Evolutionary conservation across 2,797 vertebrate species (phyloP), one percentile per base, ranked within the genome.

Genomic region (Darevskia mixta): DNA sequence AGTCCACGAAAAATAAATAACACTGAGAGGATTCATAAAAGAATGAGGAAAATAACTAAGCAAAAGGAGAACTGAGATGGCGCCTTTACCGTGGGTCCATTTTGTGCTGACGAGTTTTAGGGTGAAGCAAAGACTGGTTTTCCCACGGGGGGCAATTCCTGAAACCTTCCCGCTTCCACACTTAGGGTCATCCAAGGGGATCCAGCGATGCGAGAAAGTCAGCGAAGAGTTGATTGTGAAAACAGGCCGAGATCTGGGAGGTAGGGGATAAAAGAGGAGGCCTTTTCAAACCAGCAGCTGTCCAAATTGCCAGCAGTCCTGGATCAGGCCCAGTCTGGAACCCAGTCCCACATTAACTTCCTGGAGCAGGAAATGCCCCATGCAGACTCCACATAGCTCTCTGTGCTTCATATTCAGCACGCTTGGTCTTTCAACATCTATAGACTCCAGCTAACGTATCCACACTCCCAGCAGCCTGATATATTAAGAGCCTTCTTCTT

Each of bases 191-290:
- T 86, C 83, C 78, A 76, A 41, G 18, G 88, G 78, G 29, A 89
- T 43, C 15, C 1, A 76, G 5, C 58, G 20, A 45, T 61, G 20
- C 10, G 83, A 82, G 43, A 89, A 86, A 76, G 20, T 89, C 61
- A 89, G 58, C 3, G 58, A 86, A 69, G 71, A 55, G 43, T 67
- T 25, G 71, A 82, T 11, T 2, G 83, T 89, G 58, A 89, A 89
- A 66, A 89, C 8, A 29, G 88, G 88, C 8, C 83, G 83, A 41
- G 83, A 89, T 43, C 88, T 89, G 83, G 35, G 41, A 67, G 13
- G 32, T 18, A 71, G 2, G 29, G 17, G 43, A 85, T 7, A 75
- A 5, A 55, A 85, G n/a, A 20, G 11, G 13, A 9, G 27, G 25
- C 11, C 17, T n/a, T 35, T 45, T 18, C 5, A 35, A 75, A 49